These are phyloP conservation scores for Sphaerophoria rueppellii DNA, from an alignment of 2,888 invertebrate genomes.

Conservation along the genomic window DNA sequence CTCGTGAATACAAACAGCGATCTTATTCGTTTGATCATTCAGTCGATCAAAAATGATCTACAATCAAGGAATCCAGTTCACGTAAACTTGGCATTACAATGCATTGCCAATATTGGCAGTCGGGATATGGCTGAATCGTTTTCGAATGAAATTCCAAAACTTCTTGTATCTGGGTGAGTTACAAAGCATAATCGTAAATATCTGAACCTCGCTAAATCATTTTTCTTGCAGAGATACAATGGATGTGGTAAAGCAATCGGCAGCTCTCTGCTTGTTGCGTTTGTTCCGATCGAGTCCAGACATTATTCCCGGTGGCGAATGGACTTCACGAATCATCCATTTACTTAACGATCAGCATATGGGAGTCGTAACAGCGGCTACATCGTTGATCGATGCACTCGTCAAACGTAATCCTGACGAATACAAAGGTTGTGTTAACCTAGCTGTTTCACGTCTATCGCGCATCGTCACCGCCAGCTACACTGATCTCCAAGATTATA, in stretches of 20 bases:
- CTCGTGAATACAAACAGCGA: slow-evolving; percentile 99
- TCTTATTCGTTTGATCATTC: slow-evolving; percentile 98
- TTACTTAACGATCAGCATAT: slow-evolving; percentile 99
- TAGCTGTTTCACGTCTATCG: slow-evolving; percentile 98
- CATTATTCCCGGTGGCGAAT: slow-evolving; percentile 98
- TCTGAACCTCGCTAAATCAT: background rate
- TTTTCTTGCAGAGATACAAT: slow-evolving; percentile 91
- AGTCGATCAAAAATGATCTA: slow-evolving; percentile 99
- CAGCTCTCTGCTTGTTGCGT: slow-evolving; percentile 96
- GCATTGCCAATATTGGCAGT: slow-evolving; percentile 99
- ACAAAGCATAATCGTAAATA: background rate
- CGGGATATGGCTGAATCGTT: slow-evolving; percentile 99
- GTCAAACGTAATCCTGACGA: slow-evolving; percentile 99
- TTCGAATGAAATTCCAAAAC: slow-evolving; percentile 98
- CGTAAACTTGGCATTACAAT: slow-evolving; percentile 98
- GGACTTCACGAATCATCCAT: slow-evolving; percentile 99
- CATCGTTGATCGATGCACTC: slow-evolving; percentile 98
- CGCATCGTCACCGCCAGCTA: slow-evolving; percentile 99
- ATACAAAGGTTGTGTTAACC: slow-evolving; percentile 99
- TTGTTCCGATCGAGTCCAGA: slow-evolving; percentile 97
- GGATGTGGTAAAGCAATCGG: slow-evolving; percentile 99
- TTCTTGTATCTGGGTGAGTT: slow-evolving; percentile 95
- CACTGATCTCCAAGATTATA: slow-evolving; percentile 99
- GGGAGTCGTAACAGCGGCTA: slow-evolving; percentile 99
- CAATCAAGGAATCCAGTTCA: slow-evolving; percentile 98